Evolutionary conservation across 2,113 vertebrate genomes (phyloP).

Genomic region (Chloebia gouldiae): DNA sequence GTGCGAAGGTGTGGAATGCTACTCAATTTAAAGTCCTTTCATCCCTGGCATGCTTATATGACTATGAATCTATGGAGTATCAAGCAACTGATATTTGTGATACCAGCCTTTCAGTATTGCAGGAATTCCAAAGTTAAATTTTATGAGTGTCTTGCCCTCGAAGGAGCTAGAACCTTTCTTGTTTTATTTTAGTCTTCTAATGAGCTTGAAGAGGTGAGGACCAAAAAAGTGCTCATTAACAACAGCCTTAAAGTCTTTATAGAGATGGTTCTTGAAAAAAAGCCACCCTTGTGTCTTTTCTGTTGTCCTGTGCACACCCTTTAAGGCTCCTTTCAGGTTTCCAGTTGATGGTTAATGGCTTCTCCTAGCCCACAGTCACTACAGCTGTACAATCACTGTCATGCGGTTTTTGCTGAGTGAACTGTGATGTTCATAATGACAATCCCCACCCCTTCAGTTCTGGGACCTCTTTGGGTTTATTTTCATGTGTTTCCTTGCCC

Average conservation of each 20-base stretch:
- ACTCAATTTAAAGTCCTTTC: neutral
- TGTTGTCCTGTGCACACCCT: neutral
- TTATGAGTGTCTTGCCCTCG: neutral
- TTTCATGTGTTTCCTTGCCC: neutral
- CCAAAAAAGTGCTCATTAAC: neutral
- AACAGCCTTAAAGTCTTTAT: neutral
- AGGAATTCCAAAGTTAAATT: neutral
- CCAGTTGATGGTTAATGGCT: neutral
- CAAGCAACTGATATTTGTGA: neutral
- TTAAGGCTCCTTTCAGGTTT: neutral
- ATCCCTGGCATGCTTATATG: neutral
- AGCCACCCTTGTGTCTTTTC: neutral
- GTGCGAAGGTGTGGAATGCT: neutral
- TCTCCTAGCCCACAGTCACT: neutral
- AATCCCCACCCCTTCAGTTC: neutral
- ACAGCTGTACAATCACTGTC: neutral
- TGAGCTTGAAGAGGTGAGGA: neutral
- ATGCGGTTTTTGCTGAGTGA: rapidly evolving
- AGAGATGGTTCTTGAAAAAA: neutral
- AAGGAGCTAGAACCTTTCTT: neutral
- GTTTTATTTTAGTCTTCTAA: neutral
- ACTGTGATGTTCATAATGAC: neutral
- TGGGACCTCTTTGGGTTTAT: neutral
- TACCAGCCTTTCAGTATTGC: neutral
- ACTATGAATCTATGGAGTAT: neutral